Evolutionary conservation across 2,888 invertebrate genomes (phyloP).

Genomic region (Hydroisotoma schaefferi): DNA sequence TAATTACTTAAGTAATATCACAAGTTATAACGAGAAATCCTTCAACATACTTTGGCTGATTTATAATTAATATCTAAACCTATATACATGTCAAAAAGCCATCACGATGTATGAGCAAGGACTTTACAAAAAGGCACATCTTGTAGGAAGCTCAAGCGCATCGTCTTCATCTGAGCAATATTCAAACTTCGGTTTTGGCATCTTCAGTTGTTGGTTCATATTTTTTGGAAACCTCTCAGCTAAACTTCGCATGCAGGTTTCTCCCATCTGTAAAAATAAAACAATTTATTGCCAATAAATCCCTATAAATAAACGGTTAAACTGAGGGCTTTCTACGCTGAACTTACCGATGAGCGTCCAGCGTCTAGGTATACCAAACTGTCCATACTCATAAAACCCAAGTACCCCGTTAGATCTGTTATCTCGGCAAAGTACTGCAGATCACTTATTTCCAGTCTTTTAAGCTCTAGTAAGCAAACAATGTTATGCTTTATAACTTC

Average conservation of each 20-base stretch:
- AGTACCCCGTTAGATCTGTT: constrained; percentile 32
- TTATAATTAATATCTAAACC: too few relatives aligned
- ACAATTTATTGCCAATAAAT: background rate
- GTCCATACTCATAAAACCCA: constrained; percentile 26
- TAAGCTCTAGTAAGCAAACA: constrained; percentile 20
- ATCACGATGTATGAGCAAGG: background rate
- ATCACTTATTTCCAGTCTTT: constrained; percentile 29
- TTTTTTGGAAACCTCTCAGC: constrained; percentile 25
- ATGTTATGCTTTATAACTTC: background rate
- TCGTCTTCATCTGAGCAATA: constrained; percentile 27
- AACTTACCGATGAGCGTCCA: constrained; percentile 26
- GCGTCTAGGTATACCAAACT: constrained; percentile 24
- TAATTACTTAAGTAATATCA: too few relatives aligned
- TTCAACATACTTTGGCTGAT: too few relatives aligned
- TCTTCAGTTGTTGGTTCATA: constrained; percentile 10
- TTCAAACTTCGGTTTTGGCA: too few relatives aligned
- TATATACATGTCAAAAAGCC: too few relatives aligned
- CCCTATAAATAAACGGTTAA: background rate
- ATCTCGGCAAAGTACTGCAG: constrained; percentile 27
- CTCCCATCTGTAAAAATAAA: constrained; percentile 19
- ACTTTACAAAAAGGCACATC: constrained; percentile 28
- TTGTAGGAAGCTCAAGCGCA: constrained; percentile 14
- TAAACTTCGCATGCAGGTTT: constrained; percentile 18
- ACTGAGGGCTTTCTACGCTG: background rate
- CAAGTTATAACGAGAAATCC: too few relatives aligned